A percentile compares a stretch with the other conserved stretches of the same genome.
These are phyloP conservation scores for Sericinus montela DNA, from an alignment of 2,888 invertebrate species.

Conservation along the genomic window DNA sequence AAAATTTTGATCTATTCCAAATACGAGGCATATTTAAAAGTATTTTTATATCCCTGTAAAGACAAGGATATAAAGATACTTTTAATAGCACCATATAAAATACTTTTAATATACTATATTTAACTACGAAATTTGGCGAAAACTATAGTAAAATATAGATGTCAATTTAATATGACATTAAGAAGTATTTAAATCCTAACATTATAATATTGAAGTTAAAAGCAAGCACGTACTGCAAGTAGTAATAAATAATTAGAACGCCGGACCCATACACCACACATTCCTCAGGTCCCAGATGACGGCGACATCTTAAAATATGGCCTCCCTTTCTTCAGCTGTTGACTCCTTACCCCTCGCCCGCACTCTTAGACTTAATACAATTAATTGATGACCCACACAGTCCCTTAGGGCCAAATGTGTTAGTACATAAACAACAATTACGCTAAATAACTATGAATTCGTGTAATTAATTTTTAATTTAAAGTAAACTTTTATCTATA, in stretches of 20 bases:
- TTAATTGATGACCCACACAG: slow-evolving; percentile 72
- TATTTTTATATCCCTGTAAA: no score
- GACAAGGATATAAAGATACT: no score
- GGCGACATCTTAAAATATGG: slow-evolving; percentile 73
- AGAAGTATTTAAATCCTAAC: no score
- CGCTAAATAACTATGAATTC: no score
- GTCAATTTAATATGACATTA: no score
- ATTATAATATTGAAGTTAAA: neutral
- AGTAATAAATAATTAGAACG: slow-evolving; percentile 57
- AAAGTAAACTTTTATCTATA: slow-evolving; percentile 29
- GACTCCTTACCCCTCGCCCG: slow-evolving; percentile 47
- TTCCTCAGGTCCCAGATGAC: slow-evolving; percentile 65
- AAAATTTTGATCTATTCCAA: no score
- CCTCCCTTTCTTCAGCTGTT: slow-evolving; percentile 67
- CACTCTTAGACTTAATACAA: slow-evolving; percentile 60
- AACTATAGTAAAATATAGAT: no score
- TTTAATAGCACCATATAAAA: no score
- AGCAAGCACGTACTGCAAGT: slow-evolving; percentile 31
- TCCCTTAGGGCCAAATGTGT: slow-evolving; percentile 39
- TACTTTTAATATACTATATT: no score
- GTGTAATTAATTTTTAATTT: slow-evolving; percentile 36
- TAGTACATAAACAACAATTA: neutral
- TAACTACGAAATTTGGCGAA: no score
- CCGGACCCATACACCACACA: slow-evolving; percentile 45
- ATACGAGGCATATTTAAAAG: no score